Conservation (phyloP, 2,888 invertebrate genomes). For the Eilema griseolum region DNA sequence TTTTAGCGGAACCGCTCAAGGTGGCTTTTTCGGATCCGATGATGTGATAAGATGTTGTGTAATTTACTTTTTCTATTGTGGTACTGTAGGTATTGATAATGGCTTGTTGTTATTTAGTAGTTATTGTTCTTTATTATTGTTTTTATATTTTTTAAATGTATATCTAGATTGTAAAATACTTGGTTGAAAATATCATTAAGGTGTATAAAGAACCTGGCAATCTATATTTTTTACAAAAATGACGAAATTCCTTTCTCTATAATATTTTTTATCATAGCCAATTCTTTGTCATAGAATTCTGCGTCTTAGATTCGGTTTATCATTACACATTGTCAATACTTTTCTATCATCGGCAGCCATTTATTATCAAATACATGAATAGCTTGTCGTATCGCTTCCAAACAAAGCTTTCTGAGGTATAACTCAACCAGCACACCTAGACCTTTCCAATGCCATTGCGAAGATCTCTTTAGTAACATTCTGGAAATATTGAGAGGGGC, state of each 20-base stretch:
- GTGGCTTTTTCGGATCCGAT: too few species aligned
- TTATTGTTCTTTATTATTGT: too few species aligned
- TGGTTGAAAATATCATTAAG: background rate
- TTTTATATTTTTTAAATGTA: too few species aligned
- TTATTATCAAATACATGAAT: slow-evolving; percentile 83
- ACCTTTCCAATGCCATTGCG: slow-evolving; percentile 65
- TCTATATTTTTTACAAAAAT: background rate
- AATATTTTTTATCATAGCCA: background rate
- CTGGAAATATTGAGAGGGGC: slow-evolving; percentile 26
- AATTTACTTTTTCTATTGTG: too few species aligned
- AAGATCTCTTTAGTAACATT: slow-evolving; percentile 44
- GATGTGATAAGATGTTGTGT: too few species aligned
- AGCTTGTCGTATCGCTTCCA: slow-evolving; percentile 83
- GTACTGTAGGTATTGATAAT: background rate
- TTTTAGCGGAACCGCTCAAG: too few species aligned
- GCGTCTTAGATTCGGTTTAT: slow-evolving; percentile 47
- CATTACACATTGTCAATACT: slow-evolving; percentile 59
- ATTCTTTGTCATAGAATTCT: slow-evolving; percentile 23
- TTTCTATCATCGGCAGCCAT: slow-evolving; percentile 79
- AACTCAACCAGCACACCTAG: slow-evolving; percentile 64
- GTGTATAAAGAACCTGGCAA: background rate
- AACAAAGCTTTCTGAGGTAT: slow-evolving; percentile 83
- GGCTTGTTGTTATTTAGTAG: background rate
- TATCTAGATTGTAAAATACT: too few species aligned
- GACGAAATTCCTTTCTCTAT: background rate